Evolutionary conservation across 2,888 invertebrate species (phyloP).

Genomic region (Empis livida): DNA sequence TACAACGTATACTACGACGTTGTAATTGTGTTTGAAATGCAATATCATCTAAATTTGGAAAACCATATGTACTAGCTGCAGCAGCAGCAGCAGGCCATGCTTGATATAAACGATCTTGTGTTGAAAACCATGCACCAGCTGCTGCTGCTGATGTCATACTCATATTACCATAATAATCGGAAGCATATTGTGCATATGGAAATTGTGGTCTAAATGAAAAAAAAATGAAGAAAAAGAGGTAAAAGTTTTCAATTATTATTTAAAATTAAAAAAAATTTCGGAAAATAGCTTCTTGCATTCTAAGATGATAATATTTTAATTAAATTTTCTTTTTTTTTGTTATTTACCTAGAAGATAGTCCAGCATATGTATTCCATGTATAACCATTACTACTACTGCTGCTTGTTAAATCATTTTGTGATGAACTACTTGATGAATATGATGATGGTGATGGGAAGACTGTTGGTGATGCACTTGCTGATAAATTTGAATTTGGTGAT

Average conservation of each 20-base stretch:
- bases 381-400: slow-evolving; percentile 2
- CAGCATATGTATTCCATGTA: slow-evolving; percentile 27
- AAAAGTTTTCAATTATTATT: background rate
- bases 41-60: slow-evolving; percentile 31
- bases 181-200: slow-evolving; percentile 33
- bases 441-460: slow-evolving; percentile 32
- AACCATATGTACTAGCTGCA: slow-evolving; percentile 19
- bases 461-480: slow-evolving; percentile 32
- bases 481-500: slow-evolving; percentile 30
- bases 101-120: slow-evolving; percentile 29
- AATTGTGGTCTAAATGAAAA: slow-evolving; percentile 25
- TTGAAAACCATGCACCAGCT: slow-evolving; percentile 29
- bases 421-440: slow-evolving; percentile 23
- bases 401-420: slow-evolving; percentile 17
- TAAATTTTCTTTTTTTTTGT: background rate
- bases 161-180: slow-evolving; percentile 33
- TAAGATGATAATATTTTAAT: background rate
- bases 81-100: slow-evolving; percentile 30
- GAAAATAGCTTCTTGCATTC: too few relatives aligned
- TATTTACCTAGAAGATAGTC: slow-evolving; percentile 27
- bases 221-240: background rate
- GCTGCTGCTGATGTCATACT: slow-evolving; percentile 27
- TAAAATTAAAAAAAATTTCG: too few relatives aligned
- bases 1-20: slow-evolving; percentile 61
- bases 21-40: slow-evolving; percentile 43